Evolutionary conservation across 2,888 invertebrate species (phyloP), one percentile per base, ranked within the genome.

Genomic region (Muscina levida): DNA sequence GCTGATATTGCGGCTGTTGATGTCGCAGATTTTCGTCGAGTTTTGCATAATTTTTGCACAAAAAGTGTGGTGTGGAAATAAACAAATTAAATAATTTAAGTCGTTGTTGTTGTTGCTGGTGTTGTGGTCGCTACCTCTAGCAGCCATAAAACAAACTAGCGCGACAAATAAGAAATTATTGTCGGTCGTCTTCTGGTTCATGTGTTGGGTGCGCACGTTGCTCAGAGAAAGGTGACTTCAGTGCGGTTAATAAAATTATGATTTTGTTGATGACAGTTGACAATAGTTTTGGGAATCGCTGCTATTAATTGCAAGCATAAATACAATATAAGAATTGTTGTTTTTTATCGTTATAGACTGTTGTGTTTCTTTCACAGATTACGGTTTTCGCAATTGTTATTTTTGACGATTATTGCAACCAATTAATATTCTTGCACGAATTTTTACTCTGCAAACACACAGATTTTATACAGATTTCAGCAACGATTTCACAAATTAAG

Each of bases 121-220:
- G 72, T 42, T 37, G 66, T 22, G 46, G 84, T 82, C 83, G 79
- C 84, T 85, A n/a, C n/a, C 31, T 31, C 31, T 31, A 31, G n/a
- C n/a, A 31, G 31, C 8, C 4, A 31, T 31, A 8, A 31, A 31
- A 31, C 31, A 31, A 8, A 31, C 3, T n/a, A n/a, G 3, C 31
- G 4, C 31, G 31, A 31, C 31, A 31, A 31, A 3, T 8, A 5
- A 31, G 31, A 31, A 8, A 31, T 31, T 31, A 8, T 31, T 31
- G 31, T 31, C 8, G 31, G 31, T 8, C 31, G 31, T 31, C 31
- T 8, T 3, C 31, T 31, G 31, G 31, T 8, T 5, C 4, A 31
- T 31, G 8, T 3, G 8, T 31, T 31, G 31, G 31, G 31, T 8
- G 31, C 31, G 31, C 31, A 3, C 31, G 31, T 31, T 31, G 31